A percentile compares a stretch with the other conserved stretches of the same genome.
Evolutionary conservation across 1,140 invertebrate genomes (phyloP).

Genomic region (Lucilia cuprina): DNA sequence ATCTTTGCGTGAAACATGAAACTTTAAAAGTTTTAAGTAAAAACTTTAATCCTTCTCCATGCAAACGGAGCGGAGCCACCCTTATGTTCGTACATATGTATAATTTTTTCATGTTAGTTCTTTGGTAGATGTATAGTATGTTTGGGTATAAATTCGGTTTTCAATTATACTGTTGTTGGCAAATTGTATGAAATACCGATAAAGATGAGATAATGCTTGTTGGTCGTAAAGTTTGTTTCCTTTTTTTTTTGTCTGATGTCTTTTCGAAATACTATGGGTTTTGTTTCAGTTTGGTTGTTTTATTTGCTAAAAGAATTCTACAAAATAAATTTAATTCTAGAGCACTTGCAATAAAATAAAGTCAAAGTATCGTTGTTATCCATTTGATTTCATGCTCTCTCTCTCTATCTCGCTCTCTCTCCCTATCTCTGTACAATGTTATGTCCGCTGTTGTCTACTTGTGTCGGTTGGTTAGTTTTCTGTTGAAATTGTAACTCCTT

Average conservation of each 20-base stretch:
- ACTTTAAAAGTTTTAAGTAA: no score
- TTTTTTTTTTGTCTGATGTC: neutral
- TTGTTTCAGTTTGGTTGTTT: neutral
- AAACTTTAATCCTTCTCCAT: no score
- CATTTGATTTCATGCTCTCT: neutral
- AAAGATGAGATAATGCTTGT: constrained; percentile 27
- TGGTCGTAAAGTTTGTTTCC: constrained; percentile 30
- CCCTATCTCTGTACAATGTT: neutral
- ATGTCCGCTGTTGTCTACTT: neutral
- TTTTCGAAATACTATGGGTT: neutral
- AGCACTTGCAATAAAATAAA: constrained; percentile 34
- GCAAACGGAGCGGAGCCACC: no score
- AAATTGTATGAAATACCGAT: constrained; percentile 34
- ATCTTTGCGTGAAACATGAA: no score
- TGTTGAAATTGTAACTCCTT: constrained; percentile 28
- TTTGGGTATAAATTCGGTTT: neutral
- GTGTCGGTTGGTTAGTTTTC: constrained; percentile 3
- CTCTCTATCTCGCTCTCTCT: neutral
- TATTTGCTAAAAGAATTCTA: neutral
- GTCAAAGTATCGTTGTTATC: constrained; percentile 24
- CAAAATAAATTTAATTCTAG: constrained; percentile 29
- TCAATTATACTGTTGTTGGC: constrained; percentile 9
- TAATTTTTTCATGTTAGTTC: neutral
- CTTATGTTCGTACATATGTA: neutral
- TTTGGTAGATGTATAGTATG: neutral